phyloP scores from a whole-genome alignment of 2,888 invertebrate species.

The Dryobotodes eremita region DNA sequence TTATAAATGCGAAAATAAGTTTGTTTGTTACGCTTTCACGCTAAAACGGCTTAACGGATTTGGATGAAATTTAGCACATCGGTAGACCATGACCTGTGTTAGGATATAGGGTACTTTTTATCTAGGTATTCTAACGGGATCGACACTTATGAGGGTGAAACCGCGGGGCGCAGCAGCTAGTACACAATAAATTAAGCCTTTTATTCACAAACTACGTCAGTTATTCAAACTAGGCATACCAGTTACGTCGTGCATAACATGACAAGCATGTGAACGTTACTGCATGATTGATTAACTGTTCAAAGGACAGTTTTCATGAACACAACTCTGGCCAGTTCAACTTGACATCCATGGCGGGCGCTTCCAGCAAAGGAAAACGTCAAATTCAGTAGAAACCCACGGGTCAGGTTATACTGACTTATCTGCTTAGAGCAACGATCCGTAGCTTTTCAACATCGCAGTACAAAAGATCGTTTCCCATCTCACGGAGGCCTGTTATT shows the following conservation, averaged over 20 bases:
- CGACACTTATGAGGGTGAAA: no score
- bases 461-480: conserved; percentile 63
- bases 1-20: no score
- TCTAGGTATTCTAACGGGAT: no score
- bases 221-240: conserved; percentile 26
- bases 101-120: no score
- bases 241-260: conserved; percentile 26
- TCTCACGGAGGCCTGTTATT: conserved; percentile 67
- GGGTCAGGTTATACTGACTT: conserved; percentile 21
- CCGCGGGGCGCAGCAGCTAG: no score
- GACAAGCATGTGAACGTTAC: conserved; percentile 40
- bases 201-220: background rate
- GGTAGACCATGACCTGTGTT: no score
- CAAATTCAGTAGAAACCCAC: background rate
- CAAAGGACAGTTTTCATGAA: conserved; percentile 51
- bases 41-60: no score
- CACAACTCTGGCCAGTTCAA: background rate
- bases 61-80: no score
- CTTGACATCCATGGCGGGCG: conserved; percentile 1
- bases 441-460: conserved; percentile 48
- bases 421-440: conserved; percentile 39
- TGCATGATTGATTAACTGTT: conserved; percentile 51
- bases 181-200: background rate
- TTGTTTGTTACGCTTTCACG: no score
- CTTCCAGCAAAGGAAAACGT: background rate